Base-by-base conservation (phyloP, 2,888 invertebrate genomes). In the Drosophila sordidula region DNA sequence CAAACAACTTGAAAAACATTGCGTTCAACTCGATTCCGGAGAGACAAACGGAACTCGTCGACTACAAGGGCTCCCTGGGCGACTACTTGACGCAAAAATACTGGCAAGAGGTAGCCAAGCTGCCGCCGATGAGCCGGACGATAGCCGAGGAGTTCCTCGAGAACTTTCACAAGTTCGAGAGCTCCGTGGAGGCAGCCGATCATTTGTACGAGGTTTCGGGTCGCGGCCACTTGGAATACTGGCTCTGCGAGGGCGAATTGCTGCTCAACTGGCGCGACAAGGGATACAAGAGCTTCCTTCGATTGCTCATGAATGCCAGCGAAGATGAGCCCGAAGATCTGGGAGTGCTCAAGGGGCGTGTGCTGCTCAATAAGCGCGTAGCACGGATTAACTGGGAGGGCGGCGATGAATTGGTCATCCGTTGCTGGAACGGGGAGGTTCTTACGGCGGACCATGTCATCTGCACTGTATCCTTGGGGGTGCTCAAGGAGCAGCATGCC, bases 231-330 rank as follows among this genome's bases (percentile, higher is more conserved):
- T 90, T 93, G 1, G 94, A 95, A 71, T 95, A 95, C 86, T 93
- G 94, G 94, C 92, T 93, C 0, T 96, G 96, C 87, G 94, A 95
- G 8, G 97, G 97, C 0, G 95, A 96, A 85, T 92, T 93, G 14
- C 90, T 95, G 78, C 92, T 96, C 4, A 94, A 95, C 84, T 97
- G 96, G 97, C 96, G 95, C 78, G 94, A 94, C 55, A 94, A 93
- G 68, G 96, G 96, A 1, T 97, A 94, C 87, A 93, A 93, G 70
- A 95, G 93, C 2, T 92, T 97, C 64, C 91, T 97, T 49, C 94
- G 95, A 78, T 85, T 96, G 46, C 92, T 97, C 69, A 93, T 95
- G 94, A 75, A 84, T 1, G 38, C 85, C 1, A 45, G 59, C 0
- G 50, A 61, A 2, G 63, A 76, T 9, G 54, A 66, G 0, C 26